phyloP scores from a whole-genome alignment of 2,888 invertebrate species.

The Rhagonycha fulva region DNA sequence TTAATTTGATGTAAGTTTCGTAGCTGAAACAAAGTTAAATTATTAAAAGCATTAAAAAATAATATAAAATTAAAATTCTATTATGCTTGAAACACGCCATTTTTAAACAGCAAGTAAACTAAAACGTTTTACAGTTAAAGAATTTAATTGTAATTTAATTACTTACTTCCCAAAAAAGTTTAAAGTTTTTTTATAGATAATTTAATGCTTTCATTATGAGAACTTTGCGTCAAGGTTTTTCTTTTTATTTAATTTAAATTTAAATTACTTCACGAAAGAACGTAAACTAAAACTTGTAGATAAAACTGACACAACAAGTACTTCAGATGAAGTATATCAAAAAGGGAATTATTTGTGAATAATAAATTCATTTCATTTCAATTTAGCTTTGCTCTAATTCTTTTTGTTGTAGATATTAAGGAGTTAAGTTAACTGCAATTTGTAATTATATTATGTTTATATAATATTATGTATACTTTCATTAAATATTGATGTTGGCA shows the following conservation, averaged over 20 bases:
- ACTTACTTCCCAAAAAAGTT: slow-evolving; percentile 15
- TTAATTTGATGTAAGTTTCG: not conserved
- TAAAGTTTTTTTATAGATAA: slow-evolving; percentile 17
- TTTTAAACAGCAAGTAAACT: slow-evolving; percentile 11
- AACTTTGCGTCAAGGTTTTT: not conserved
- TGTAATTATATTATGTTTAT: not conserved
- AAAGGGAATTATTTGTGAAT: not conserved
- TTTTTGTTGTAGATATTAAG: not conserved
- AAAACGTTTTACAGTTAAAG: slow-evolving; percentile 16
- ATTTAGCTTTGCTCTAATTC: not conserved
- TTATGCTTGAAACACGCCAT: not conserved
- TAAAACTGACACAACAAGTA: not conserved
- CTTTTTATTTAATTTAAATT: not conserved
- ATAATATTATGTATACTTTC: too few species aligned
- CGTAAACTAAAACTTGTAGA: not conserved
- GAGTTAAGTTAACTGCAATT: not conserved
- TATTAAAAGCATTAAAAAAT: not conserved
- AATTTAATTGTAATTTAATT: slow-evolving; percentile 26
- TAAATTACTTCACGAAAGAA: not conserved
- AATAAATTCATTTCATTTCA: not conserved
- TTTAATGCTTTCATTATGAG: slow-evolving; percentile 8
- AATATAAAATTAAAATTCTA: not conserved
- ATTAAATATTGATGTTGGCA: too few species aligned
- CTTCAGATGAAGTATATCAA: not conserved
- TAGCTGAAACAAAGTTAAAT: not conserved